Conservation (phyloP, 2,888 invertebrate species). For the Clitarchus hookeri region DNA sequence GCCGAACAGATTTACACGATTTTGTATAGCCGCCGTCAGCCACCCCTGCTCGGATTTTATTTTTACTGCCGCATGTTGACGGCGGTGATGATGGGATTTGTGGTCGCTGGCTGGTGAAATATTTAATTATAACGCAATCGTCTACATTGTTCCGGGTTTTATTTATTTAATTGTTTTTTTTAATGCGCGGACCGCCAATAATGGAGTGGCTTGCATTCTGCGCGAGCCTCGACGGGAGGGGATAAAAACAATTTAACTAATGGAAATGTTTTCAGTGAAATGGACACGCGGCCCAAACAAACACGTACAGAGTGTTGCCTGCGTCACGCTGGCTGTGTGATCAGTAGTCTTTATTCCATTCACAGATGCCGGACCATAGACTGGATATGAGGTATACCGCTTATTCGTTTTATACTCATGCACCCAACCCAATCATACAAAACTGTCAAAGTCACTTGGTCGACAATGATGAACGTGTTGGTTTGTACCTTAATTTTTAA, state of each 20-base stretch:
- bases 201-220: not conserved
- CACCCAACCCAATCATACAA: no score
- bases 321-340: not conserved
- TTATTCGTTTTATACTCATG: not conserved
- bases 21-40: no score
- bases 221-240: not conserved
- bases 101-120: not conserved
- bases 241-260: not conserved
- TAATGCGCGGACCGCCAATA: not conserved
- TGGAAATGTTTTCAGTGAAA: not conserved
- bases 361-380: not conserved
- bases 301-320: not conserved
- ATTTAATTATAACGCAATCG: not conserved
- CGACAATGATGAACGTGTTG: no score
- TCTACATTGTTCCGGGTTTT: not conserved
- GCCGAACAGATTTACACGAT: no score
- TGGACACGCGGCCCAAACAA: not conserved
- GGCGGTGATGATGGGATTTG: not conserved
- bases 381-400: not conserved
- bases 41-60: no score
- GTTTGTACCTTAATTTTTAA: no score
- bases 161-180: not conserved
- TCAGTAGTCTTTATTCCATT: no score
- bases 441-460: no score
- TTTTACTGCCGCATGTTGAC: not conserved